Evolutionary conservation across 2,113 vertebrate species (phyloP).

Genomic region (Sakesphorus luctuosus): DNA sequence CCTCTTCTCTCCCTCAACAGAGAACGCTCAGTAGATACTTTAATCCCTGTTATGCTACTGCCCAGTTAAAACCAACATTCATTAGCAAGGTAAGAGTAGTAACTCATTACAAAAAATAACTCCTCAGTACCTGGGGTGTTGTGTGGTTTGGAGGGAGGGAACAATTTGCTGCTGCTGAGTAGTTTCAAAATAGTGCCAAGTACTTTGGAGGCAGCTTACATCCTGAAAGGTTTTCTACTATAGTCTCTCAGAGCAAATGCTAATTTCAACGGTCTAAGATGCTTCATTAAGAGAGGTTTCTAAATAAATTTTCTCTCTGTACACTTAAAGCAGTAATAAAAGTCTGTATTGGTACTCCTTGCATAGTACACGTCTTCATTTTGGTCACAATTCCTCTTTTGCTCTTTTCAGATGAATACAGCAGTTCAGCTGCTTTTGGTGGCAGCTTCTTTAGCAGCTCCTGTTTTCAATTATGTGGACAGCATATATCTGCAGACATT

Average conservation of each 20-base stretch:
- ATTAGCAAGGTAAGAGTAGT: slow-evolving; percentile 92
- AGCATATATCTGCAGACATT: slow-evolving; percentile 89
- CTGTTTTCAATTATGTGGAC: slow-evolving; percentile 95
- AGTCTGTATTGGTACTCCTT: not conserved
- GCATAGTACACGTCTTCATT: not conserved
- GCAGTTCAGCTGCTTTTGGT: slow-evolving; percentile 93
- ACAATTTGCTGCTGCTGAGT: not conserved
- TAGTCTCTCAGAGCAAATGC: not conserved
- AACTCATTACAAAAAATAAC: not conserved
- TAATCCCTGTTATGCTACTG: slow-evolving; percentile 98
- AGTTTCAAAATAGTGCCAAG: not conserved
- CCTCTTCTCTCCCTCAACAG: slow-evolving; percentile 71
- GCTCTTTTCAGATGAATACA: slow-evolving; percentile 87
- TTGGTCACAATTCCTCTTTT: not conserved
- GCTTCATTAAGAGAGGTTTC: not conserved
- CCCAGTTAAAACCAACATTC: slow-evolving; percentile 94
- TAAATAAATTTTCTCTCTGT: not conserved
- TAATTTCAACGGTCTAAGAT: not conserved
- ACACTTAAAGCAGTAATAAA: not conserved
- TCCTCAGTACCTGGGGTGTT: not conserved
- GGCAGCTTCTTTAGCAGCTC: slow-evolving; percentile 92
- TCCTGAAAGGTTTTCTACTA: not conserved
- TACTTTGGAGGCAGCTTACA: not conserved
- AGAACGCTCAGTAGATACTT: slow-evolving; percentile 94
- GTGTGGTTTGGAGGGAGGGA: not conserved